Evolutionary conservation across 2,113 vertebrate species (phyloP), one percentile per base, ranked within the genome.

Genomic region (Saguinus midas): DNA sequence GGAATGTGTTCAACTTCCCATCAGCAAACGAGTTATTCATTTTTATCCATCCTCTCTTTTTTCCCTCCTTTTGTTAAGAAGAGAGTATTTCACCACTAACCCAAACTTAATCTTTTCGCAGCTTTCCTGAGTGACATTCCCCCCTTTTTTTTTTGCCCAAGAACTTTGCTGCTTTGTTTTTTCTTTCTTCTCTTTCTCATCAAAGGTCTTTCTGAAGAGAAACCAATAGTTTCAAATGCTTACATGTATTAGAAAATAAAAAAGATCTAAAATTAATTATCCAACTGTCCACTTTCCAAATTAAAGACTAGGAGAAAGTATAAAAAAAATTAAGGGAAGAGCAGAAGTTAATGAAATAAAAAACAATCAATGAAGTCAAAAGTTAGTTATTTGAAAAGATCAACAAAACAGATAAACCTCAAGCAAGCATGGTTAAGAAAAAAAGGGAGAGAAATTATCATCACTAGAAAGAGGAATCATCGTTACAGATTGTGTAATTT

Each of bases 281-380:
- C 80, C 73, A 79, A 91, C 76, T 83, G 61, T 61, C 55, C 8
- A 73, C 66, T 93, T 83, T 70, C 40, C 91, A 17, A 95, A 96
- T 85, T 55, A 78, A 78, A 82, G 70, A 14, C 32, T 68, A 90
- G 55, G 18, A 93, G 40, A 79, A 80, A 87, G 21, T 68, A 87
- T 2, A 45, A 70, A 57, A 25, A 57, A 79, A 64, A 55, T 50
- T 84, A 43, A 68, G 40, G 48, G 52, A 48, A 93, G 37, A 82
- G 35, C 55, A 79, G 72, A 83, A 73, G 18, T 52, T 55, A 85
- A 16, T 81, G 37, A 70, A 87, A 87, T 16, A 57, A 52, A 87
- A 66, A 82, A 82, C 16, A 83, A 64, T 68, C 13, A 75, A 81
- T 57, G 21, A 94, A 92, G 52, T 17, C 6, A 75, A 93, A 93